Percentiles rank a stretch among this genome's conserved stretches.
These are phyloP conservation scores for Metopolophium dirhodum DNA, from an alignment of 1,140 invertebrate genomes.

Conservation along the genomic window DNA sequence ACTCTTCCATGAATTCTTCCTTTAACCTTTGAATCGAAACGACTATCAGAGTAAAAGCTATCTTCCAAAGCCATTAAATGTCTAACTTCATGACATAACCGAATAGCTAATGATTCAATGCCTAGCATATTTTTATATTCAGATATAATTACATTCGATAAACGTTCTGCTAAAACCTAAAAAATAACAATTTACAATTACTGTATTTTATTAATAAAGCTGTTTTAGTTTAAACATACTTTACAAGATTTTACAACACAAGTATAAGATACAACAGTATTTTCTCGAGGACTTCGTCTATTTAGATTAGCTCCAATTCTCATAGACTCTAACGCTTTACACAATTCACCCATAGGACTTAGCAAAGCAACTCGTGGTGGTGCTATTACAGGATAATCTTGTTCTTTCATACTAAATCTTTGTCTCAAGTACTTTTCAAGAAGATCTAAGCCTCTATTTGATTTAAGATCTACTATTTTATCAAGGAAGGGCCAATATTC, in stretches of 20 bases:
- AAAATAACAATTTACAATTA: background rate
- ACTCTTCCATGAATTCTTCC: conserved; percentile 46
- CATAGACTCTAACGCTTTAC: conserved; percentile 63
- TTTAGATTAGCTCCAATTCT: background rate
- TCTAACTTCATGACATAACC: conserved; percentile 36
- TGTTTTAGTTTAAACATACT: background rate
- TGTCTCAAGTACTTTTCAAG: conserved; percentile 78
- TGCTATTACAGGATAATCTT: background rate
- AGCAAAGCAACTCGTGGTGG: conserved; percentile 57
- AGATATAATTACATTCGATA: conserved; percentile 26
- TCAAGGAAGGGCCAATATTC: conserved; percentile 91
- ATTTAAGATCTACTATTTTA: conserved; percentile 77
- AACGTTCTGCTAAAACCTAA: conserved; percentile 46
- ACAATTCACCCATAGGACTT: conserved; percentile 69
- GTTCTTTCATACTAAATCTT: conserved; percentile 60
- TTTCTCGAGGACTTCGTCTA: background rate
- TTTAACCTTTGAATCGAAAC: conserved; percentile 43
- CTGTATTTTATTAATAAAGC: background rate
- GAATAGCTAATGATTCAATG: conserved; percentile 37
- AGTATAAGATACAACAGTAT: conserved; percentile 44
- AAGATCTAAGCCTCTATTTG: conserved; percentile 72
- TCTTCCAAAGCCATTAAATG: conserved; percentile 53
- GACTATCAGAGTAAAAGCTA: conserved; percentile 47
- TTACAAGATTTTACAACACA: conserved; percentile 45
- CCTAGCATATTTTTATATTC: background rate